Conservation (phyloP, 1,140 invertebrate genomes). For the Ylistrum balloti region DNA sequence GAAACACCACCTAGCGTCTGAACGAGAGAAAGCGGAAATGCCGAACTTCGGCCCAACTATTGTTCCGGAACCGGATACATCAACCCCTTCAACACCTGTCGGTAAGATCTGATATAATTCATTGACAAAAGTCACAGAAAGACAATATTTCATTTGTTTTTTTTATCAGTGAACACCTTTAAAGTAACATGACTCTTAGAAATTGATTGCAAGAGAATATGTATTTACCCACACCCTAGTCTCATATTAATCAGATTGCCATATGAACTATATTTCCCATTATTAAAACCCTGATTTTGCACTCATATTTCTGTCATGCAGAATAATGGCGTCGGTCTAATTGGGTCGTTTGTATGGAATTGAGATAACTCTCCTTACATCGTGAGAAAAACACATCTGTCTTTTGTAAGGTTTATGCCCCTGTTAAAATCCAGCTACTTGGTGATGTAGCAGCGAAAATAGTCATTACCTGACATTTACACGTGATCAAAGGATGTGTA, state of each 20-base stretch:
- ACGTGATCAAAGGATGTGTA: not conserved
- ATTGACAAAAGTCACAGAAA: not conserved
- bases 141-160: not conserved
- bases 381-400: not conserved
- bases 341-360: not conserved
- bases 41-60: conserved; percentile 79
- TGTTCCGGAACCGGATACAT: conserved; percentile 77
- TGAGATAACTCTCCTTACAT: not conserved
- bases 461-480: not conserved
- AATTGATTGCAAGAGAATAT: not conserved
- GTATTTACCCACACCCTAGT: not conserved
- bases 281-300: not conserved
- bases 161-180: not conserved
- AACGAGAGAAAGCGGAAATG: conserved; percentile 78
- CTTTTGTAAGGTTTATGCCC: not conserved
- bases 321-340: not conserved
- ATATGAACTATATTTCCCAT: not conserved
- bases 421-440: not conserved
- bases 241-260: not conserved
- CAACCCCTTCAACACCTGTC: conserved; percentile 76
- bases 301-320: not conserved
- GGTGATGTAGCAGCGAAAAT: not conserved
- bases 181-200: not conserved
- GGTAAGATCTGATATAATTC: conserved; percentile 63
- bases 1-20: conserved; percentile 73